Evolutionary conservation across 64 coral and sea anemone genomes (phyloP).

Genomic region (Platygyra sinensis): DNA sequence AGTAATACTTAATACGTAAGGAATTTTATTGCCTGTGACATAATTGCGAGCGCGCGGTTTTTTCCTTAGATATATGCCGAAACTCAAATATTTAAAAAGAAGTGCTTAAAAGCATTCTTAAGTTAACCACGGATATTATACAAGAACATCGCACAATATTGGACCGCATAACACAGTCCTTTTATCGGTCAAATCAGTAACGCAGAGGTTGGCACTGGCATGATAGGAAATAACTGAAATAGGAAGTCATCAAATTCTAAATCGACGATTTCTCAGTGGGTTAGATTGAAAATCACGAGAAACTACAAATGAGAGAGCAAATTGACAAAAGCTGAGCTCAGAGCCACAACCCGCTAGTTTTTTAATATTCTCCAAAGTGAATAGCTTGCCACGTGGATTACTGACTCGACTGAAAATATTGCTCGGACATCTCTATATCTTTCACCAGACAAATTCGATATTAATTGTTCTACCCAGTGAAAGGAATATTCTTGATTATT

Average conservation of each 20-base stretch:
- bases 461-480: neutral
- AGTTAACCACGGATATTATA: neutral
- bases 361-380: too few relatives aligned
- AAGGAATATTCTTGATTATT: conserved; percentile 5
- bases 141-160: neutral
- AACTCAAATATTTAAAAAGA: neutral
- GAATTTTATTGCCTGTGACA: neutral
- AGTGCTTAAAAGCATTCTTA: neutral
- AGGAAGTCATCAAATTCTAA: neutral
- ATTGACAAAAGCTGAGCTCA: too few relatives aligned
- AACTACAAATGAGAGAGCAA: too few relatives aligned
- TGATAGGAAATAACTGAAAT: neutral
- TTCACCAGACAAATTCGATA: neutral
- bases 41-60: neutral
- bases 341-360: too few relatives aligned
- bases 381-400: neutral
- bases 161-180: neutral
- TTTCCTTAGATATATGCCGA: too few relatives aligned
- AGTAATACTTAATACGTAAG: neutral
- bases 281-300: too few relatives aligned
- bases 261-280: too few relatives aligned
- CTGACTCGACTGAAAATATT: neutral
- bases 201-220: too few relatives aligned
- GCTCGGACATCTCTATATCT: neutral
- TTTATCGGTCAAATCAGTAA: neutral